Conservation (phyloP, 2,888 invertebrate genomes). For the Megamerina dolium region DNA sequence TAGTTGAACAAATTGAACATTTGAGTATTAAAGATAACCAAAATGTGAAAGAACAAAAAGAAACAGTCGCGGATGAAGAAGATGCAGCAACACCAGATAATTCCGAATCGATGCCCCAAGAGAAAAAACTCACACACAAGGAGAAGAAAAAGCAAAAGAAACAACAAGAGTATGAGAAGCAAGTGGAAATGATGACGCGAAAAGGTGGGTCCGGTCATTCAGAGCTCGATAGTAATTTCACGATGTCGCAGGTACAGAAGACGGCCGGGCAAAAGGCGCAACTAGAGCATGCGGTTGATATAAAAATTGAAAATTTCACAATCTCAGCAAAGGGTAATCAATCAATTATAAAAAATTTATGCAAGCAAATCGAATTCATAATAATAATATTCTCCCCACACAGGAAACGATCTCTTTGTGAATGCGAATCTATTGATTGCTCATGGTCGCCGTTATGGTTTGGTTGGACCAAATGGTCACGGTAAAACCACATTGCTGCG, state of each 20-base stretch:
- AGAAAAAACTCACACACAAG: conserved; percentile 80
- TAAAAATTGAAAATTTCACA: conserved; percentile 97
- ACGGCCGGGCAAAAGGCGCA: conserved; percentile 70
- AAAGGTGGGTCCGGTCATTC: conserved; percentile 87
- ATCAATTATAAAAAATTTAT: no score
- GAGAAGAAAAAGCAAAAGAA: conserved; percentile 89
- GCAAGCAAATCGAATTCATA: no score
- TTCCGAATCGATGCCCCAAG: conserved; percentile 35
- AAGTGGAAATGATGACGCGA: conserved; percentile 76
- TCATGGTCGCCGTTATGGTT: conserved; percentile 87
- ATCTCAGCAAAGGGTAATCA: conserved; percentile 79
- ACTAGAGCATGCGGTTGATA: conserved; percentile 90
- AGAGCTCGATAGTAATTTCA: conserved; percentile 88
- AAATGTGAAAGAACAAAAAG: conserved; percentile 22
- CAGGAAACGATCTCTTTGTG: conserved; percentile 87
- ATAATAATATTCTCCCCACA: background rate
- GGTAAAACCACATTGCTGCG: conserved; percentile 95
- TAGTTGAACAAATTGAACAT: conserved; percentile 37
- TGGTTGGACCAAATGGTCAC: conserved; percentile 98
- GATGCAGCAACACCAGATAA: conserved; percentile 18
- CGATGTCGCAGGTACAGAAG: conserved; percentile 79
- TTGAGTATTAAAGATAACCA: conserved; percentile 13
- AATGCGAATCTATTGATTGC: conserved; percentile 93
- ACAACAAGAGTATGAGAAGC: conserved; percentile 80
- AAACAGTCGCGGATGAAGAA: conserved; percentile 25